Evolutionary conservation across 2,797 vertebrate species (phyloP), one percentile per base, ranked within the genome.

Genomic region (Furcifer pardalis): DNA sequence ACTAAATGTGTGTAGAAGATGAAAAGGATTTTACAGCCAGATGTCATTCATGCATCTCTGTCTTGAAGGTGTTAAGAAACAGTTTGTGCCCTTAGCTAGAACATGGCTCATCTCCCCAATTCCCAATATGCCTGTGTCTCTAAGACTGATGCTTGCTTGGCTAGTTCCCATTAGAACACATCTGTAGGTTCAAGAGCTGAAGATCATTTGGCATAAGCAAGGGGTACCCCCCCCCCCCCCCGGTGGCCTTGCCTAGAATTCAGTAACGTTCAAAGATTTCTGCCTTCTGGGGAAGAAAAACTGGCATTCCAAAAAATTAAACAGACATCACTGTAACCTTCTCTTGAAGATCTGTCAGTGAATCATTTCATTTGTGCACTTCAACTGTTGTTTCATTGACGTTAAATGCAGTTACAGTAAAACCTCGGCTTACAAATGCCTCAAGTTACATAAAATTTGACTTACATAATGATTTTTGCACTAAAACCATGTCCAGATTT

Each of bases 91-190:
- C 60, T 74, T 23, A 27, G 83, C 86, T 77, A 40, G 35, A 37
- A 40, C 35, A 69, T 63, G 35, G 60, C 7, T 56, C 52, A 63
- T 30, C 3, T 62, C 72, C 42, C 88, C 69, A 84, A 12, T 82
- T 90, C 73, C 73, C 83, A 81, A 72, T 77, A 71, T 82, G 32
- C 74, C 65, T 71, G 82, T 69, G 60, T 85, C 82, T 86, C 1
- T 69, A 80, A 88, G 83, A 84, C 73, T 46, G 82, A 85, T 63
- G 77, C 0, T 44, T 0, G 32, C 46, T 3, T 56, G 59, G 63
- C 81, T 49, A 32, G 71, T 71, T 82, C 52, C 71, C 81, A 85
- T 73, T 46, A 74, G 84, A 89, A 66, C 76, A 63, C 0, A 74
- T 32, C n/a, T 76, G 62, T 5, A 25, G 19, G 32, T 56, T 76